Conservation (phyloP, 2,113 vertebrate genomes). For the Pachypanchax playfairii region DNA sequence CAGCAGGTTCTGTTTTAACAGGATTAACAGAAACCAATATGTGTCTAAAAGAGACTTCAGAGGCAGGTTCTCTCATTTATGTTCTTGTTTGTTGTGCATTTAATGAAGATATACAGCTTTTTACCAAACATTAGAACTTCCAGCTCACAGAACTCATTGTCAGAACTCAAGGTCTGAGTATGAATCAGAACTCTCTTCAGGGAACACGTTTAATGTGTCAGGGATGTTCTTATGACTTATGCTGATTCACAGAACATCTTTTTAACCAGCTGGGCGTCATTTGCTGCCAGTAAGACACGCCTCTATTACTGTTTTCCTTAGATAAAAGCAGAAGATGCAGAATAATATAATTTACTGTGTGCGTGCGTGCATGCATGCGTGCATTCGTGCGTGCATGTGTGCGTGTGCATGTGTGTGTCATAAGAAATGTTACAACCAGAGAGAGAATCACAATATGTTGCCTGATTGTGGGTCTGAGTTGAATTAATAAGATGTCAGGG, state of each 20-base stretch:
- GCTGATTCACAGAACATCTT: slow-evolving; percentile 24
- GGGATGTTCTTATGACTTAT: not conserved
- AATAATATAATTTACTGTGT: not conserved
- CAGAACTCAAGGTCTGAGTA: slow-evolving; percentile 19
- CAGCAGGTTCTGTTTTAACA: not conserved
- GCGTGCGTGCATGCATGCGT: slow-evolving; percentile 6
- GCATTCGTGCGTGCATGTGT: no score
- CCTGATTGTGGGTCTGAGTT: slow-evolving; percentile 15
- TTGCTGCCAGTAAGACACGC: slow-evolving; percentile 26
- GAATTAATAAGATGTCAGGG: slow-evolving; percentile 54
- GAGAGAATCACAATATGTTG: not conserved
- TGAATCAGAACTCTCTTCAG: not conserved
- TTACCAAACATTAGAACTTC: not conserved
- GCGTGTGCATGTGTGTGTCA: slow-evolving; percentile 7
- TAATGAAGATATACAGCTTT: not conserved
- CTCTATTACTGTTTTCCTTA: not conserved
- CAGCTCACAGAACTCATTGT: slow-evolving; percentile 9
- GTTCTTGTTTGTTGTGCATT: not conserved
- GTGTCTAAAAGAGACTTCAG: not conserved
- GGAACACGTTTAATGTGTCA: slow-evolving; percentile 9
- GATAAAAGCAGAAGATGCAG: not conserved
- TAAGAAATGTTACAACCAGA: not conserved
- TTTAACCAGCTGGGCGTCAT: slow-evolving; percentile 25
- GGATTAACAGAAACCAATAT: not conserved
- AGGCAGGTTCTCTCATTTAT: not conserved